Evolutionary conservation across 2,888 invertebrate species (phyloP).

Genomic region (Blastobasis lacticolella): DNA sequence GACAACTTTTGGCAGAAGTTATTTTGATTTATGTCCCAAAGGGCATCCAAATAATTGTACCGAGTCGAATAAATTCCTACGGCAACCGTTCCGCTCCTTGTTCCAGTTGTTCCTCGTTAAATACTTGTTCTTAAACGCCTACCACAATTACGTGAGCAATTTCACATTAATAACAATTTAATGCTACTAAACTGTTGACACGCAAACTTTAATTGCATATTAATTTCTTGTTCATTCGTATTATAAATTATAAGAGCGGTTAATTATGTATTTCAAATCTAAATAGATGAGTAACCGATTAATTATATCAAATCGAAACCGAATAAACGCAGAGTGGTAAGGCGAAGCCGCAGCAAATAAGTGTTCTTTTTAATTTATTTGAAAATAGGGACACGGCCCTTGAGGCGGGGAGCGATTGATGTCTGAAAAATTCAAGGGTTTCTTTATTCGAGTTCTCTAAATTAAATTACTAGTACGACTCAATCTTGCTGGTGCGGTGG

Average conservation of each 20-base stretch:
- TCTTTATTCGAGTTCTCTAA: constrained; percentile 21
- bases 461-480: constrained; percentile 19
- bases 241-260: too few relatives aligned
- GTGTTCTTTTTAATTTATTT: constrained; percentile 26
- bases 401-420: constrained; percentile 24
- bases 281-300: too few relatives aligned
- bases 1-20: neutral
- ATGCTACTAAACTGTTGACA: too few relatives aligned
- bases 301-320: too few relatives aligned
- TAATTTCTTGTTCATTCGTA: too few relatives aligned
- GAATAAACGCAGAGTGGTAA: neutral
- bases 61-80: too few relatives aligned
- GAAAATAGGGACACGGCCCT: constrained; percentile 22
- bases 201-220: too few relatives aligned
- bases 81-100: too few relatives aligned
- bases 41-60: too few relatives aligned
- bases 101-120: too few relatives aligned
- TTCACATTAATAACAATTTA: neutral
- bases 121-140: constrained; percentile 1
- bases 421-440: constrained; percentile 27
- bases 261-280: too few relatives aligned
- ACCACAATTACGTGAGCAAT: constrained; percentile 1
- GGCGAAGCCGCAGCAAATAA: constrained; percentile 15
- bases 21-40: neutral
- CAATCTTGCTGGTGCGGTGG: constrained; percentile 4